Evolutionary conservation across 2,113 vertebrate genomes (phyloP).

Genomic region (Malurus cyaneus): DNA sequence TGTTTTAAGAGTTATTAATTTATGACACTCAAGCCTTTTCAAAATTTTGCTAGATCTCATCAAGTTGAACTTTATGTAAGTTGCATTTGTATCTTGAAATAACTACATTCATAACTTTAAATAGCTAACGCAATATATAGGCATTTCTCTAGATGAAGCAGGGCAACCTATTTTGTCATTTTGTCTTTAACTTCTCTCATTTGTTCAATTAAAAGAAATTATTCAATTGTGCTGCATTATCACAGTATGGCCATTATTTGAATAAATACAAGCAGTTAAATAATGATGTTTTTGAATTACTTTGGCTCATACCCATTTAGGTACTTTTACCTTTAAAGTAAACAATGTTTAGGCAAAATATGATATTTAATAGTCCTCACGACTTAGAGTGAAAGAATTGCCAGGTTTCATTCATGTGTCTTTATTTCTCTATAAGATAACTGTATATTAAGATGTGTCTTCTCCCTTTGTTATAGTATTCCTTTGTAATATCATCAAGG

Average conservation of each 20-base stretch:
- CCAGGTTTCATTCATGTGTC: background rate
- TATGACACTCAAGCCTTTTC: background rate
- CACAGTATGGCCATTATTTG: slow-evolving; percentile 21
- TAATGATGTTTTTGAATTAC: slow-evolving; percentile 53
- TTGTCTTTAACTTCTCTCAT: background rate
- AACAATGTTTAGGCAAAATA: slow-evolving; percentile 27
- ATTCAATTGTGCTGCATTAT: background rate
- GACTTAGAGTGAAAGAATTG: background rate
- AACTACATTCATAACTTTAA: background rate
- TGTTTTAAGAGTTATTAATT: background rate
- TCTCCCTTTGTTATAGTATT: background rate
- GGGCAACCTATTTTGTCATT: background rate
- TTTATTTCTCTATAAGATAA: background rate
- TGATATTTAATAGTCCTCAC: background rate
- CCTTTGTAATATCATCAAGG: background rate
- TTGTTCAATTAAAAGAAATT: background rate
- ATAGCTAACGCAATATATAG: background rate
- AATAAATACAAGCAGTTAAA: slow-evolving; percentile 44
- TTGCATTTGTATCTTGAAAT: background rate
- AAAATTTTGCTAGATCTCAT: background rate
- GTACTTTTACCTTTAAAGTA: slow-evolving; percentile 17
- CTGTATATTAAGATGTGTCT: background rate
- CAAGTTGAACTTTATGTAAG: background rate
- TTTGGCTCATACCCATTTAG: background rate
- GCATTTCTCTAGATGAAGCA: background rate